A percentile compares a stretch with the other conserved stretches of the same genome.
phyloP scores from a whole-genome alignment of 2,888 invertebrate genomes.

The Eustalomyia histrio region DNA sequence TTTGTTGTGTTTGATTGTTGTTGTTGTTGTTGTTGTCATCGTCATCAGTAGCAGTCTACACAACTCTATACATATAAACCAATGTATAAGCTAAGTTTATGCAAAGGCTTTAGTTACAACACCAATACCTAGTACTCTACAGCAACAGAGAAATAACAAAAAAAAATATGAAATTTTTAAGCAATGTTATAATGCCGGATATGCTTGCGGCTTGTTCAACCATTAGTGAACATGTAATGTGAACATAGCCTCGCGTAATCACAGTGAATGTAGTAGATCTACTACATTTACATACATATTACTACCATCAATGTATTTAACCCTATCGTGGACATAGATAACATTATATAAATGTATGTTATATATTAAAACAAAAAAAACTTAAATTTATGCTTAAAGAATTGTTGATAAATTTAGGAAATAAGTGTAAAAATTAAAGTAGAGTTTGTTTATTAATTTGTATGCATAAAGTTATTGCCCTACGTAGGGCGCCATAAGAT shows the following conservation, averaged over 20 bases:
- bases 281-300: conserved; percentile 11
- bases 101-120: conserved; percentile 55
- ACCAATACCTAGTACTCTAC: conserved; percentile 26
- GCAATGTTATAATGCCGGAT: conserved; percentile 64
- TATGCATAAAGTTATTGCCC: too few relatives aligned
- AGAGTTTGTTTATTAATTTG: too few relatives aligned
- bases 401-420: too few relatives aligned
- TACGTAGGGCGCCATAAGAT: too few relatives aligned
- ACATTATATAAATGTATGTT: too few relatives aligned
- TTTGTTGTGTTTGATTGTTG: not conserved
- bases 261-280: conserved; percentile 53
- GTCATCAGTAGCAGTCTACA: conserved; percentile 35
- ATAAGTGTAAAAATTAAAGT: too few relatives aligned
- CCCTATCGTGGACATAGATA: not conserved
- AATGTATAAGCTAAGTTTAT: conserved; percentile 56
- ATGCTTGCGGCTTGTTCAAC: conserved; percentile 77
- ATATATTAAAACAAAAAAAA: too few relatives aligned
- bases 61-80: conserved; percentile 25
- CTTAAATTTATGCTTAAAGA: too few relatives aligned
- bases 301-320: not conserved
- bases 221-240: conserved; percentile 77
- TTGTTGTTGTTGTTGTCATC: conserved; percentile 47
- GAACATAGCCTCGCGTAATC: conserved; percentile 66
- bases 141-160: not conserved
- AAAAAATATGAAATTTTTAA: conserved; percentile 27